phyloP scores from a whole-genome alignment of 2,888 invertebrate genomes.

The Empis livida region DNA sequence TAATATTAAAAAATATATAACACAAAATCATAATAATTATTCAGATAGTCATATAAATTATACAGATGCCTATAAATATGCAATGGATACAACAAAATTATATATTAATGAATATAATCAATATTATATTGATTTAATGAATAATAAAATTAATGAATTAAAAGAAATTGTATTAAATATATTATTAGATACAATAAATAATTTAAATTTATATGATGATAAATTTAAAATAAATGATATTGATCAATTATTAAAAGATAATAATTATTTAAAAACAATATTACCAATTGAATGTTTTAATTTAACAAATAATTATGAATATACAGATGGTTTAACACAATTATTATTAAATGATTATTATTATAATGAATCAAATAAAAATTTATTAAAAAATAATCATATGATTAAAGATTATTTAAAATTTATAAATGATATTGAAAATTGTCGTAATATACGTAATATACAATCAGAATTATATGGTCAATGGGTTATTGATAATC shows the following conservation, averaged over 20 bases:
- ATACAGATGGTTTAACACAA: neutral
- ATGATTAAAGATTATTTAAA: no score
- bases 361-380: no score
- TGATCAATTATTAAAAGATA: neutral
- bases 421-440: no score
- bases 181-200: no score
- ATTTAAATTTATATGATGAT: no score
- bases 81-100: neutral
- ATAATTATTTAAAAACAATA: neutral
- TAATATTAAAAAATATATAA: neutral
- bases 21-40: neutral
- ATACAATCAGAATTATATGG: conserved; percentile 23
- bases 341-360: neutral
- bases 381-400: no score
- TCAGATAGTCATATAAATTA: neutral
- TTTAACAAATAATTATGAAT: neutral
- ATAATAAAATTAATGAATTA: neutral
- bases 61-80: neutral
- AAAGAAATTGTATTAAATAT: no score
- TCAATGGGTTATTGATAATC: conserved; percentile 49
- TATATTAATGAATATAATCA: neutral
- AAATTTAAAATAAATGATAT: neutral
- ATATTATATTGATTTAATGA: neutral
- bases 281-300: neutral
- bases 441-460: no score